Evolutionary conservation across 2,113 vertebrate genomes (phyloP).

Genomic region (Tetraodon nigroviridis): DNA sequence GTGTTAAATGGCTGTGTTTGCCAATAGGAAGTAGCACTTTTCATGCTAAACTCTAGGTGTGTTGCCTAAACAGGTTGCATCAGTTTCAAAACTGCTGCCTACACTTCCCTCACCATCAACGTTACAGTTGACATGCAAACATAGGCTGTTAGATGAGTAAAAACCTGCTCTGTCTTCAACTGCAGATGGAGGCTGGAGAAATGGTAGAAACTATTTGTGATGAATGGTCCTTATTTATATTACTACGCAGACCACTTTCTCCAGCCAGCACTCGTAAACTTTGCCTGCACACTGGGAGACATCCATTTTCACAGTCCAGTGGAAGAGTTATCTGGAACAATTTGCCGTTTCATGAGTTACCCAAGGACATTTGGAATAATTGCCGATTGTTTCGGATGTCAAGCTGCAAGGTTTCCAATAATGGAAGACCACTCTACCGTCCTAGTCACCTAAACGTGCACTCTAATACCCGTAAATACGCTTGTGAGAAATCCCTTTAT

Average conservation of each 20-base stretch:
- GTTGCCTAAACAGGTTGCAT: neutral
- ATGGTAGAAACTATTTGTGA: neutral
- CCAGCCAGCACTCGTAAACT: neutral
- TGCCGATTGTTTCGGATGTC: neutral
- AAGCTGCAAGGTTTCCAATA: neutral
- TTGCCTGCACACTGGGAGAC: neutral
- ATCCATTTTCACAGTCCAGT: neutral
- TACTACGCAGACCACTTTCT: neutral
- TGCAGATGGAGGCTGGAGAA: neutral
- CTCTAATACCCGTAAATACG: neutral
- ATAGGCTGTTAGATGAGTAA: neutral
- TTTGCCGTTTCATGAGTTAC: neutral
- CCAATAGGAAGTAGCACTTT: constrained; percentile 3
- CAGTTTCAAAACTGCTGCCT: neutral
- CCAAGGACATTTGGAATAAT: neutral
- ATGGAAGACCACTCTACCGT: neutral
- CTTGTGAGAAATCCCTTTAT: no score
- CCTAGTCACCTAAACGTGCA: neutral
- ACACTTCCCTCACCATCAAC: neutral
- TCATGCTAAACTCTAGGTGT: neutral
- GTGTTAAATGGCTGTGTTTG: constrained; percentile 1
- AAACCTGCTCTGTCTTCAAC: neutral
- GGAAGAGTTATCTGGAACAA: neutral
- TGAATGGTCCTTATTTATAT: no score
- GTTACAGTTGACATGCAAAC: neutral